Conservation (phyloP, 2,113 vertebrate genomes). For the Benitochromis conjunctus region DNA sequence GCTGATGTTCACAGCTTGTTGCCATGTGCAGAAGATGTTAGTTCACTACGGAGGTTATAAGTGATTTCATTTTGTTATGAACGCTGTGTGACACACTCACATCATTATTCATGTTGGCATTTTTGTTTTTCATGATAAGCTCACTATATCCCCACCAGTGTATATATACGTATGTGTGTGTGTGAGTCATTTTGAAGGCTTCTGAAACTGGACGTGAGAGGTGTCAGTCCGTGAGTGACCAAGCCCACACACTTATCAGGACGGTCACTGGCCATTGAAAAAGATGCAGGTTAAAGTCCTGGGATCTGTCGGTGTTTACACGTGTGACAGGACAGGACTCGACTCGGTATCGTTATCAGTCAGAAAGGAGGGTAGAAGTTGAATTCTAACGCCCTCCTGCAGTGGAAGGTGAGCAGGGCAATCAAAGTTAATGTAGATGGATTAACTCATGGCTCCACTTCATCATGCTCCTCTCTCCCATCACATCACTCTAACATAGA, state of each 20-base stretch:
- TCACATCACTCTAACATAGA: not conserved
- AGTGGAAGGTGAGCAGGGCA: not conserved
- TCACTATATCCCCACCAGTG: too few species aligned
- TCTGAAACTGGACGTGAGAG: not conserved
- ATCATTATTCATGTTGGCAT: not conserved
- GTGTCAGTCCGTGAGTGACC: not conserved
- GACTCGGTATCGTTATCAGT: fast-evolving
- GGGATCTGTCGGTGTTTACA: not conserved
- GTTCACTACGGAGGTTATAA: not conserved
- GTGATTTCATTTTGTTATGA: too few species aligned
- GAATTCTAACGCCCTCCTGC: not conserved
- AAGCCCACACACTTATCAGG: not conserved
- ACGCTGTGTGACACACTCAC: not conserved
- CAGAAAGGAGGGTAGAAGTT: not conserved
- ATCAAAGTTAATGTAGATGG: not conserved
- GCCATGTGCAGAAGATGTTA: not conserved
- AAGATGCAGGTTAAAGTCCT: not conserved
- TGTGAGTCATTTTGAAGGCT: fast-evolving
- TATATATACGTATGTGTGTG: too few species aligned
- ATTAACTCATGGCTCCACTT: not conserved
- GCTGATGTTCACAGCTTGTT: not conserved
- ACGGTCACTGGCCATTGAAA: not conserved
- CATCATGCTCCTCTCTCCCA: not conserved
- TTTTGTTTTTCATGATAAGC: not conserved
- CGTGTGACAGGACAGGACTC: fast-evolving